A percentile compares a stretch with the other conserved stretches of the same genome.
These are phyloP conservation scores for Parapsyche elsis DNA, from an alignment of 1,140 invertebrate species.

Conservation along the genomic window DNA sequence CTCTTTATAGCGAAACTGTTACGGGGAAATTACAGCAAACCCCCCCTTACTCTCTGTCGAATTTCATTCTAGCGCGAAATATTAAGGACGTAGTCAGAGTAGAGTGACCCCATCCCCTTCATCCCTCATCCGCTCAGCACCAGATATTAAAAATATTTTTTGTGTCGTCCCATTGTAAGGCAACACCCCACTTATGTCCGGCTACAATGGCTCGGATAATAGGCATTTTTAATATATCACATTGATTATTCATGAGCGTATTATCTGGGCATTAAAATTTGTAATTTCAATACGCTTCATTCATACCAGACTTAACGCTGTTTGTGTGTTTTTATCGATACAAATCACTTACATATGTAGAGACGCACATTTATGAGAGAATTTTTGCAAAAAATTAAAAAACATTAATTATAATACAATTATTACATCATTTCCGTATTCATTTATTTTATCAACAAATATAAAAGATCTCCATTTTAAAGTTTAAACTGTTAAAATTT, in stretches of 20 bases:
- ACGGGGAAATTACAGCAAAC: too few species aligned
- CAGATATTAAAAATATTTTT: conserved; percentile 55
- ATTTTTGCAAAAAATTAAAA: too few species aligned
- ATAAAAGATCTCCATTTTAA: too few species aligned
- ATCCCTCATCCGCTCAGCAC: background rate
- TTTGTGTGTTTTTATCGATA: background rate
- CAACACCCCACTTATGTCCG: conserved; percentile 46
- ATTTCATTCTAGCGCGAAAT: too few species aligned
- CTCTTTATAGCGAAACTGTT: too few species aligned
- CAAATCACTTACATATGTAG: too few species aligned
- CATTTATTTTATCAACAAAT: too few species aligned
- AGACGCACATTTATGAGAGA: too few species aligned
- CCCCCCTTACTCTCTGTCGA: too few species aligned
- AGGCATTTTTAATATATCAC: conserved; percentile 52
- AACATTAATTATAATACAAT: too few species aligned
- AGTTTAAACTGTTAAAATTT: too few species aligned
- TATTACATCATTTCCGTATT: too few species aligned
- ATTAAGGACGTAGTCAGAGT: background rate
- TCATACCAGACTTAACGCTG: conserved; percentile 4
- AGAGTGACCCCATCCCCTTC: conserved; percentile 22
- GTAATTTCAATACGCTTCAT: conserved; percentile 53
- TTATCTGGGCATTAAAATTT: conserved; percentile 56
- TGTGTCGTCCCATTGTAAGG: conserved; percentile 42
- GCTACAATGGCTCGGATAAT: conserved; percentile 49
- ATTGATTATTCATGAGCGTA: conserved; percentile 56